These are phyloP conservation scores for Seriola dumerili DNA, from an alignment of 2,113 vertebrate genomes.

Conservation along the genomic window DNA sequence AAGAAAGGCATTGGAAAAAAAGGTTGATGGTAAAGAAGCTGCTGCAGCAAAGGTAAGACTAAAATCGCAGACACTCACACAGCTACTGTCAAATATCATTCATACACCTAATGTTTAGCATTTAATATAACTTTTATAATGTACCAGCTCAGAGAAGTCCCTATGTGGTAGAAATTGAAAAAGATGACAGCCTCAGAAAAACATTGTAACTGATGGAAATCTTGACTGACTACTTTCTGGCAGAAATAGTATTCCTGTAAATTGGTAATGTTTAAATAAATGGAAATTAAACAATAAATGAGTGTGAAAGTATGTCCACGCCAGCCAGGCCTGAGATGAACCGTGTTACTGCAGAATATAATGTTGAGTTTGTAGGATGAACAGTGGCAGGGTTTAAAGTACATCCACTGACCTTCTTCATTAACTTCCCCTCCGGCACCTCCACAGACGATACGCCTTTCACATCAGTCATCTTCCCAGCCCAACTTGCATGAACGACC, in stretches of 20 bases:
- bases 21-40: not conserved
- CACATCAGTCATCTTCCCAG: slow-evolving; percentile 71
- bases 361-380: no score
- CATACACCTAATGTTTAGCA: no score
- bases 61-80: no score
- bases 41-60: not conserved
- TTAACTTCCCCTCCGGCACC: slow-evolving; percentile 62
- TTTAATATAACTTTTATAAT: no score
- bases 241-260: not conserved
- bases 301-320: not conserved
- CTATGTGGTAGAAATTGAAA: no score
- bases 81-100: no score
- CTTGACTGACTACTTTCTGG: not conserved
- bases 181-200: not conserved
- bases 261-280: not conserved
- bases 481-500: slow-evolving; percentile 54
- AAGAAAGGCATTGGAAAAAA: not conserved
- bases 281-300: not conserved
- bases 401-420: no score
- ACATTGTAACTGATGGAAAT: not conserved
- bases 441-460: slow-evolving; percentile 73
- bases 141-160: no score
- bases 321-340: not conserved
- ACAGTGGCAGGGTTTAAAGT: no score
- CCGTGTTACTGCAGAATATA: no score